Percentiles rank a stretch among this genome's conserved stretches.
Evolutionary conservation across 2,797 vertebrate genomes (phyloP).

Genomic region (Florisuga fusca): DNA sequence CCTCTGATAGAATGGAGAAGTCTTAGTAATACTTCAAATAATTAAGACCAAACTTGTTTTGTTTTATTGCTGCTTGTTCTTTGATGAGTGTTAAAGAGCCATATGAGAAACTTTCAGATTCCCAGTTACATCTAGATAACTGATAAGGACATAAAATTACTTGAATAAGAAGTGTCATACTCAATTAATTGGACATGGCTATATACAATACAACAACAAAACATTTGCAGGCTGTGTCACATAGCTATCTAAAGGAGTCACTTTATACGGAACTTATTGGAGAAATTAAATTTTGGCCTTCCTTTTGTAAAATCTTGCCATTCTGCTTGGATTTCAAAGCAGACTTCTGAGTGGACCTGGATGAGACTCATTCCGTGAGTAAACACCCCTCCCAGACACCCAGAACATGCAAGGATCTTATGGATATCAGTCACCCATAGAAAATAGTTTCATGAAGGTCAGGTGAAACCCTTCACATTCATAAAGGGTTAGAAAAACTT

Average conservation of each 20-base stretch:
- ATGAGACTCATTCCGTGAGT: not conserved
- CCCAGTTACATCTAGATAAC: not conserved
- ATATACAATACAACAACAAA: not conserved
- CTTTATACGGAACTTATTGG: not conserved
- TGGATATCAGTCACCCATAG: not conserved
- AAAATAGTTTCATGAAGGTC: not conserved
- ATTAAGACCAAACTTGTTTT: not conserved
- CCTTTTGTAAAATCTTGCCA: not conserved
- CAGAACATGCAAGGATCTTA: not conserved
- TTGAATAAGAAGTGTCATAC: not conserved
- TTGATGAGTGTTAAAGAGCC: not conserved
- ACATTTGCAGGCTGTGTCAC: not conserved
- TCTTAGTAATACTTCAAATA: not conserved
- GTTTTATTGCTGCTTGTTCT: not conserved
- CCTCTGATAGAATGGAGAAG: not conserved
- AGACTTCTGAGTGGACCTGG: not conserved
- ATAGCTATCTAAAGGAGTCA: not conserved
- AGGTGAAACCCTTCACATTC: not conserved
- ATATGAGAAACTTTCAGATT: not conserved
- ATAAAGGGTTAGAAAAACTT: not conserved
- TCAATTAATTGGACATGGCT: not conserved
- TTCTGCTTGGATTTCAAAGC: not conserved
- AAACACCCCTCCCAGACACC: not conserved
- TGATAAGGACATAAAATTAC: not conserved
- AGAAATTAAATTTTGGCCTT: not conserved